Conservation (phyloP, 2,113 vertebrate genomes). For the Mesoclemmys tuberculata region DNA sequence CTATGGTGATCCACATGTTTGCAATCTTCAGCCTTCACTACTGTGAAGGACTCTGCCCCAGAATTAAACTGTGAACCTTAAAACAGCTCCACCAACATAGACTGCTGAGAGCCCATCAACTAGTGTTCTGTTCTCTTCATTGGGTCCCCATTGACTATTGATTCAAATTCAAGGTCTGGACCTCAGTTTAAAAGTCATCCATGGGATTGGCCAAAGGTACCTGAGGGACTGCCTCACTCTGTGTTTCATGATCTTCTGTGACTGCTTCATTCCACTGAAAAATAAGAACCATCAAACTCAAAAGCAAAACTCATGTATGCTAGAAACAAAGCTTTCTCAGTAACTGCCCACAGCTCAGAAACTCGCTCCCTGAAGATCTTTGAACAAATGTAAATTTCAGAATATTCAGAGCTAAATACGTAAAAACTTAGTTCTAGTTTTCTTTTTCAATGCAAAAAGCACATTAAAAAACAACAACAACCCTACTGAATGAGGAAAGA, state of each 20-base stretch:
- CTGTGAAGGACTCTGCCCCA: background rate
- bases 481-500: background rate
- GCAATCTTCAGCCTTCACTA: background rate
- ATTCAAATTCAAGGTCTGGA: background rate
- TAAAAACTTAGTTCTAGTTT: background rate
- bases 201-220: background rate
- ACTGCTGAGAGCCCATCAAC: background rate
- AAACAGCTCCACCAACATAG: background rate
- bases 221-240: background rate
- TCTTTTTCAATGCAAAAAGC: background rate
- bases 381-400: background rate
- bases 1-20: background rate
- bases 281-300: background rate
- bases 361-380: background rate
- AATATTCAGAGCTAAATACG: background rate
- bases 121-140: background rate
- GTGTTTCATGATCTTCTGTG: fast-evolving
- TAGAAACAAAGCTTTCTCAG: background rate
- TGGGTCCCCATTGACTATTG: background rate
- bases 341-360: background rate
- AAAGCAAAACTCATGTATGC: background rate
- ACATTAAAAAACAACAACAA: background rate
- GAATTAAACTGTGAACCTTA: background rate
- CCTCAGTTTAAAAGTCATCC: background rate
- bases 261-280: background rate